phyloP scores from a whole-genome alignment of 2,888 invertebrate species.

The Mantis religiosa region DNA sequence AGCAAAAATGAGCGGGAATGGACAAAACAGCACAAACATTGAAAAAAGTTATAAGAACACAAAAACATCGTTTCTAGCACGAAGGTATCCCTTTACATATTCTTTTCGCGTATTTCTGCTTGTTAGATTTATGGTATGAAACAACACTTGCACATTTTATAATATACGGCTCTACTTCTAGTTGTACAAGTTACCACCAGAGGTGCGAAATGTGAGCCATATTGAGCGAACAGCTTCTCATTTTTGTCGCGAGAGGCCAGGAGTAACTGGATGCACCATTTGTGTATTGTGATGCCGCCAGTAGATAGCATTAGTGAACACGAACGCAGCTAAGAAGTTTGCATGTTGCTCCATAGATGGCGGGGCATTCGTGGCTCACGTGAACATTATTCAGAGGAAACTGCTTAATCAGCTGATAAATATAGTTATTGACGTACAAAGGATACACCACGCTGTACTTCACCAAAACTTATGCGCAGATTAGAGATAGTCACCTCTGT shows the following conservation, averaged over 20 bases:
- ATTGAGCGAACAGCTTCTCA: background rate
- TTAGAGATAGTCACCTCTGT: background rate
- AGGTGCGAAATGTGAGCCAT: background rate
- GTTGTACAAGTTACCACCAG: too few relatives aligned
- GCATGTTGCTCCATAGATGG: background rate
- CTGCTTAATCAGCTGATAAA: background rate
- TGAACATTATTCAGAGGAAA: background rate
- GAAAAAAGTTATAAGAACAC: too few relatives aligned
- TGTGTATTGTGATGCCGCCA: background rate
- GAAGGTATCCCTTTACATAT: too few relatives aligned
- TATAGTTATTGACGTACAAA: background rate
- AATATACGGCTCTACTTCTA: too few relatives aligned
- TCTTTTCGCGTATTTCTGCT: too few relatives aligned
- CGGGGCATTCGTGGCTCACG: too few relatives aligned
- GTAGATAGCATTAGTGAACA: background rate
- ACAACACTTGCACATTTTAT: too few relatives aligned
- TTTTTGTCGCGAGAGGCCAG: background rate
- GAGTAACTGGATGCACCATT: background rate
- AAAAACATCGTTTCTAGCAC: too few relatives aligned
- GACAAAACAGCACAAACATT: too few relatives aligned
- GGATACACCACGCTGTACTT: background rate
- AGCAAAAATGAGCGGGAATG: too few relatives aligned
- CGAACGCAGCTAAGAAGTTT: background rate
- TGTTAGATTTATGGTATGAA: too few relatives aligned
- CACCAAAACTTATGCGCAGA: background rate